Evolutionary conservation across 2,113 vertebrate species (phyloP).

Genomic region (Ptychochromis oligacanthus): DNA sequence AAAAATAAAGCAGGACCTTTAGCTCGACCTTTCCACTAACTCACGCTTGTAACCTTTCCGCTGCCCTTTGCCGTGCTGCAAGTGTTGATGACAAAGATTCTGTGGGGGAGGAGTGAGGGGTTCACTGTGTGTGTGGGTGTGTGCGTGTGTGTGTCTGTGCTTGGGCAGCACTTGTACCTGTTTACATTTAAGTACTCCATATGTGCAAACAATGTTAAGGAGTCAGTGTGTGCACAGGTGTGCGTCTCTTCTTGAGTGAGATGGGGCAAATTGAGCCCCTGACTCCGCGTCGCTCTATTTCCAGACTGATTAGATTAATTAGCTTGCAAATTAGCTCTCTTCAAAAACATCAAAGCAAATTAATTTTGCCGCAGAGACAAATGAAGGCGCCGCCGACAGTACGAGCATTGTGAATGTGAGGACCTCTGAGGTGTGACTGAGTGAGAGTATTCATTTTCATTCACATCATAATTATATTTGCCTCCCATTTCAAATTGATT

Average conservation of each 20-base stretch:
- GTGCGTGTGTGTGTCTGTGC: slow-evolving; percentile 10
- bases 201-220: slow-evolving; percentile 44
- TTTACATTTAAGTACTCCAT: slow-evolving; percentile 56
- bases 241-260: slow-evolving; percentile 34
- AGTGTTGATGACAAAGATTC: slow-evolving; percentile 78
- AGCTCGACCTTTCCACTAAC: slow-evolving; percentile 79
- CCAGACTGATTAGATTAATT: slow-evolving; percentile 72
- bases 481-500: slow-evolving; percentile 59
- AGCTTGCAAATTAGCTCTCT: slow-evolving; percentile 72
- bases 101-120: slow-evolving; percentile 39
- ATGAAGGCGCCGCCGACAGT: slow-evolving; percentile 47
- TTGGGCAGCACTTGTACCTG: slow-evolving; percentile 34
- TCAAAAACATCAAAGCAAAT: slow-evolving; percentile 74
- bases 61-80: slow-evolving; percentile 78
- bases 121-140: not conserved
- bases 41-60: slow-evolving; percentile 77
- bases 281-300: slow-evolving; percentile 17
- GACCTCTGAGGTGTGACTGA: slow-evolving; percentile 8
- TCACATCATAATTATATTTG: slow-evolving; percentile 58
- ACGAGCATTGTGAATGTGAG: slow-evolving; percentile 15
- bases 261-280: slow-evolving; percentile 16
- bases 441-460: slow-evolving; percentile 56
- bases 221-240: slow-evolving; percentile 45
- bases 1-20: slow-evolving; percentile 77
- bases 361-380: slow-evolving; percentile 69